Conservation (phyloP, 1,140 invertebrate species). For the Gonioctena quinquepunctata region DNA sequence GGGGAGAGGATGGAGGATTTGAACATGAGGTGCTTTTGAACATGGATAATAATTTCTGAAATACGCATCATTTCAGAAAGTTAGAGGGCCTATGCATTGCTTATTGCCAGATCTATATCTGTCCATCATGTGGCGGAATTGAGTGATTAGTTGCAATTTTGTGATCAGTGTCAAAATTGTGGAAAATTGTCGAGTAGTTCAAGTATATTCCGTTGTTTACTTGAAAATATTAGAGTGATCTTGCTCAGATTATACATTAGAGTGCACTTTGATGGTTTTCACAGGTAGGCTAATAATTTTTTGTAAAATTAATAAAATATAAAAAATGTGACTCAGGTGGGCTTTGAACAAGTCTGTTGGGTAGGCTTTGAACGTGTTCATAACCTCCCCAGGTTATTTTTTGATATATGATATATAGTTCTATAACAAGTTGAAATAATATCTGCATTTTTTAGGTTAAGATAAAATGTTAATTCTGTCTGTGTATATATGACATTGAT, state of each 20-base stretch:
- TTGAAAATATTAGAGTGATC: not conserved
- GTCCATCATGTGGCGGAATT: too few relatives aligned
- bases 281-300: not conserved
- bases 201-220: not conserved
- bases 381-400: not conserved
- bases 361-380: not conserved
- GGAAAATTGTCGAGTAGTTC: not conserved
- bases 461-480: too few relatives aligned
- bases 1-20: not conserved
- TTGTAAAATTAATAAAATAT: not conserved
- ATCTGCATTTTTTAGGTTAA: not conserved
- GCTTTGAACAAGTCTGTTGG: not conserved
- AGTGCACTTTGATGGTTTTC: not conserved
- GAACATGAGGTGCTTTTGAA: not conserved
- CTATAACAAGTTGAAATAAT: not conserved
- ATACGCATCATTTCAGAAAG: not conserved
- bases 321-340: not conserved
- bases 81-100: not conserved
- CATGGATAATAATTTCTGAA: not conserved
- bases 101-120: not conserved
- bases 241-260: not conserved
- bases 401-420: not conserved
- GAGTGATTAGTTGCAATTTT: too few relatives aligned
- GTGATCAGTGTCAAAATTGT: not conserved
- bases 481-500: too few relatives aligned